Evolutionary conservation across 2,888 invertebrate species (phyloP).

Genomic region (Phyllotreta striolata): DNA sequence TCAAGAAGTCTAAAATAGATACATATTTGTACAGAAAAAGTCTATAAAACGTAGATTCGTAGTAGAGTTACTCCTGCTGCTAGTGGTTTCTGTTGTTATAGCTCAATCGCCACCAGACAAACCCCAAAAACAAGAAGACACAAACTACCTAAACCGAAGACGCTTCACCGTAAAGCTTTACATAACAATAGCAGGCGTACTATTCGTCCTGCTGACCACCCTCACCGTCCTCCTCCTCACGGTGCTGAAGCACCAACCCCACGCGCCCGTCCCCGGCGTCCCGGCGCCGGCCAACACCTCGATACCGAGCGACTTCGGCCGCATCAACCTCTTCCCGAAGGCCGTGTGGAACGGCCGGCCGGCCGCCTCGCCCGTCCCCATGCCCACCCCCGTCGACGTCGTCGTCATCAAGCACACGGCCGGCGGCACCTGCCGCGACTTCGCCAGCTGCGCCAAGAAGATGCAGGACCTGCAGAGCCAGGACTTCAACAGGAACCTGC

Average conservation of each 20-base stretch:
- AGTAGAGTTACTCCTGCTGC: not conserved
- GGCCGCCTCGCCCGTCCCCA: not conserved
- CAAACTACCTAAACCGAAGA: not conserved
- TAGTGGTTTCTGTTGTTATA: conserved; percentile 26
- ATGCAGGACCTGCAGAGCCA: conserved; percentile 62
- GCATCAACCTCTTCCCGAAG: not conserved
- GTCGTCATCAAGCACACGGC: conserved; percentile 65
- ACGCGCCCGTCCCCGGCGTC: not conserved
- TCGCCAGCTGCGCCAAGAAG: conserved; percentile 61
- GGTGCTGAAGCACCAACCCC: not conserved
- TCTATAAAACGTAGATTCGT: not conserved
- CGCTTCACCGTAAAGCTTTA: conserved; percentile 10
- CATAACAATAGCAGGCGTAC: not conserved
- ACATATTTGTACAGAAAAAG: no score
- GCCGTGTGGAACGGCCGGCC: conserved; percentile 9
- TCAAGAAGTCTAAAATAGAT: no score
- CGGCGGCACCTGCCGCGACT: conserved; percentile 59
- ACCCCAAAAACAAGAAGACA: conserved; percentile 19
- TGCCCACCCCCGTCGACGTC: conserved; percentile 31
- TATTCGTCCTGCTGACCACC: not conserved
- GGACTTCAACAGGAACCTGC: conserved; percentile 48
- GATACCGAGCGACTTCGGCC: not conserved
- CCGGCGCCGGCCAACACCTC: not conserved
- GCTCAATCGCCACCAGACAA: conserved; percentile 12
- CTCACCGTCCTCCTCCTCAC: not conserved